A percentile compares a stretch with the other conserved stretches of the same genome.
Conservation (phyloP, 2,113 vertebrate species). For the Antennarius striatus region DNA sequence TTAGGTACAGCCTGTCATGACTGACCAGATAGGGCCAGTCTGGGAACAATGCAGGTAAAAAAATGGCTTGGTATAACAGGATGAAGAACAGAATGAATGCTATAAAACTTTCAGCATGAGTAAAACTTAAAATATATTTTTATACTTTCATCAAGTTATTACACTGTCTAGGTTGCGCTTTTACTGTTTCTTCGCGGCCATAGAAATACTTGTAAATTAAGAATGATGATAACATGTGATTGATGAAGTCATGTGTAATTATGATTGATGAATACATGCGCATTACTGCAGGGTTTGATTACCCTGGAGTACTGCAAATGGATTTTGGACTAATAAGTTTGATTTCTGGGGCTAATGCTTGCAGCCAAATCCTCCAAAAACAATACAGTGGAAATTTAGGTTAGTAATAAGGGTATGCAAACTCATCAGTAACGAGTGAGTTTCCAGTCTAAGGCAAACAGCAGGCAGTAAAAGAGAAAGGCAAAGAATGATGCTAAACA, state of each 20-base stretch:
- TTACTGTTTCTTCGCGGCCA: slow-evolving; percentile 4
- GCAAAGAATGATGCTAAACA: slow-evolving; percentile 46
- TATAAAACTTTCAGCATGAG: neutral
- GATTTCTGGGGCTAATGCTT: slow-evolving; percentile 45
- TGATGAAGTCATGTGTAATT: slow-evolving; percentile 41
- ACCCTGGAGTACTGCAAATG: slow-evolving; percentile 46
- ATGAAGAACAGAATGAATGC: neutral
- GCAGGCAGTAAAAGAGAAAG: slow-evolving; percentile 28
- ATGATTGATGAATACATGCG: slow-evolving; percentile 52
- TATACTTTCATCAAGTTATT: neutral
- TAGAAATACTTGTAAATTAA: slow-evolving; percentile 6
- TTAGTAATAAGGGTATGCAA: slow-evolving; percentile 62
- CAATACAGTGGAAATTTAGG: slow-evolving; percentile 60
- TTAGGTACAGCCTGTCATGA: slow-evolving; percentile 15
- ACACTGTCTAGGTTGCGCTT: neutral
- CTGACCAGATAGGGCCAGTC: slow-evolving; percentile 7
- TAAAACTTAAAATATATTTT: slow-evolving; percentile 10
- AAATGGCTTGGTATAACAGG: neutral
- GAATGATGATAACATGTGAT: slow-evolving; percentile 55
- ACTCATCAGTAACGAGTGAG: slow-evolving; percentile 63
- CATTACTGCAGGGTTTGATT: slow-evolving; percentile 45
- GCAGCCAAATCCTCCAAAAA: slow-evolving; percentile 60
- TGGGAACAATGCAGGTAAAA: slow-evolving; percentile 18
- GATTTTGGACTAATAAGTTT: slow-evolving; percentile 44
- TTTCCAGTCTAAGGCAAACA: slow-evolving; percentile 59